phyloP scores from a whole-genome alignment of 2,797 vertebrate genomes.

The Enteromius paludinosus region DNA sequence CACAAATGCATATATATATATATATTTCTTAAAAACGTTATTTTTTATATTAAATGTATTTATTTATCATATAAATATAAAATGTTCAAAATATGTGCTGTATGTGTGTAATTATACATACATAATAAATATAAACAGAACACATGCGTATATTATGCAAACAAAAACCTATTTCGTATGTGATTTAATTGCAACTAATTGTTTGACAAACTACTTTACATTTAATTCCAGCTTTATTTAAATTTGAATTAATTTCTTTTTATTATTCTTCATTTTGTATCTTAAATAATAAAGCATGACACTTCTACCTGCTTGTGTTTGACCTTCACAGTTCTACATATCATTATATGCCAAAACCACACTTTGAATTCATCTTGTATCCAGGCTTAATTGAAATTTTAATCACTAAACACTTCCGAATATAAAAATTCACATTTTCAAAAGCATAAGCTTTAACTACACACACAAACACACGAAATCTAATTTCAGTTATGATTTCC shows the following conservation, averaged over 20 bases:
- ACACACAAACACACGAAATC: neutral
- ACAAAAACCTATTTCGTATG: too few relatives aligned
- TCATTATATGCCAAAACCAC: neutral
- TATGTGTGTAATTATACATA: too few relatives aligned
- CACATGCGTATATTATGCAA: too few relatives aligned
- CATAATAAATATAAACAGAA: too few relatives aligned
- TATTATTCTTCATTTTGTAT: neutral
- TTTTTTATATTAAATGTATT: too few relatives aligned
- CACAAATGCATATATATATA: too few relatives aligned
- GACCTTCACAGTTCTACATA: neutral
- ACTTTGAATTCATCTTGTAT: neutral
- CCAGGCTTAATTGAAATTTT: neutral
- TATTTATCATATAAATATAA: too few relatives aligned
- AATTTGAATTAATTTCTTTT: neutral
- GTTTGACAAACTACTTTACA: neutral
- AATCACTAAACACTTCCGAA: neutral
- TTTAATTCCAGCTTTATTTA: neutral
- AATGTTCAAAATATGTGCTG: too few relatives aligned
- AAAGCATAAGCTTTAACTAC: neutral
- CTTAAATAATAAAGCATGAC: neutral
- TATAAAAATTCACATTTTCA: neutral
- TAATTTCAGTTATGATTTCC: neutral
- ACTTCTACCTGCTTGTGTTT: too few relatives aligned
- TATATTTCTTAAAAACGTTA: too few relatives aligned
- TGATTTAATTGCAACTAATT: too few relatives aligned